phyloP scores from a whole-genome alignment of 2,797 vertebrate genomes.

The Poeciliopsis turneri region DNA sequence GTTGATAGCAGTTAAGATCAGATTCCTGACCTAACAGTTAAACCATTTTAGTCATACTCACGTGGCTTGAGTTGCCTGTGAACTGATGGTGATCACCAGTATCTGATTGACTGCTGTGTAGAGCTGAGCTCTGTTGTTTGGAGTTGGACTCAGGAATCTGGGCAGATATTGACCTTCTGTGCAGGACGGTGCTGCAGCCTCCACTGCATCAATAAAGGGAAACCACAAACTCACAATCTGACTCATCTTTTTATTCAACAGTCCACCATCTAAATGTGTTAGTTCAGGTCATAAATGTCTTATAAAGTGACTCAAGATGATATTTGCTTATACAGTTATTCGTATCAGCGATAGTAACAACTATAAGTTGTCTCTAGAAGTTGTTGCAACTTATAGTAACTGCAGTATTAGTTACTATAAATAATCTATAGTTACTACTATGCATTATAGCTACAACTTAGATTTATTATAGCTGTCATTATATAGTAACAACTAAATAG shows the following conservation, averaged over 20 bases:
- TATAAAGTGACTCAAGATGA: too few relatives aligned
- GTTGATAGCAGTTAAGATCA: too few relatives aligned
- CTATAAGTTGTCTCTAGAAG: too few relatives aligned
- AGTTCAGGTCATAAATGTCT: neutral
- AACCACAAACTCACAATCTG: neutral
- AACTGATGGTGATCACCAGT: neutral
- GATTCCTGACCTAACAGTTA: neutral
- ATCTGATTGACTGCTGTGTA: neutral
- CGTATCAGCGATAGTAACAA: too few relatives aligned
- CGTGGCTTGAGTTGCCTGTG: neutral
- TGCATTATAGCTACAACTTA: too few relatives aligned
- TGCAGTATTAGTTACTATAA: too few relatives aligned
- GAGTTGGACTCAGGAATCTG: slow-evolving; percentile 52
- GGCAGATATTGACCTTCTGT: slow-evolving; percentile 57
- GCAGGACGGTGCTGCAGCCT: slow-evolving; percentile 28
- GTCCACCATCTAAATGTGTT: neutral
- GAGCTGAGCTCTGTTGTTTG: slow-evolving; percentile 9
- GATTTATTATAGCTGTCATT: too few relatives aligned
- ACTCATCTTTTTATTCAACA: neutral
- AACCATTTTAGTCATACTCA: slow-evolving; percentile 4
- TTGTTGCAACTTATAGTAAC: too few relatives aligned
- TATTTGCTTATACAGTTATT: too few relatives aligned
- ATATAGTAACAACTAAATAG: too few relatives aligned
- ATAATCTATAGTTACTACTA: too few relatives aligned
- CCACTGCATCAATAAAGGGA: neutral